A percentile compares a stretch with the other conserved stretches of the same genome.
These are phyloP conservation scores for Apteryx mantelli DNA, from an alignment of 2,113 vertebrate genomes.

Conservation along the genomic window DNA sequence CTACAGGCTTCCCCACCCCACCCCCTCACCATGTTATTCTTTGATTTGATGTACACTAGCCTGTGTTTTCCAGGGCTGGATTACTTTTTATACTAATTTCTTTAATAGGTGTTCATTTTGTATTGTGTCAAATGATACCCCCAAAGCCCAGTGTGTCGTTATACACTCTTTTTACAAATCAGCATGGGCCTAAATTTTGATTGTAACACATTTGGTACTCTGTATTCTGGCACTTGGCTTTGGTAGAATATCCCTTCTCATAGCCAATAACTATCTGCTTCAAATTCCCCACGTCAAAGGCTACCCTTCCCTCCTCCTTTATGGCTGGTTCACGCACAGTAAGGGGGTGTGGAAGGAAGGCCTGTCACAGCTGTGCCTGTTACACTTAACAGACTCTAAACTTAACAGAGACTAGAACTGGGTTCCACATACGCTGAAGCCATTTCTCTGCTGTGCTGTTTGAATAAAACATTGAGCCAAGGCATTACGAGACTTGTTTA, in stretches of 20 bases:
- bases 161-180: background rate
- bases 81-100: background rate
- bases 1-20: background rate
- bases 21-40: background rate
- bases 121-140: background rate
- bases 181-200: background rate
- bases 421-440: background rate
- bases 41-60: background rate
- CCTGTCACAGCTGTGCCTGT: background rate
- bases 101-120: background rate
- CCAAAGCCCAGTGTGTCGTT: background rate
- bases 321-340: background rate
- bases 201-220: background rate
- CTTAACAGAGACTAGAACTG: background rate
- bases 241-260: background rate
- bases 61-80: background rate
- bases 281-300: background rate
- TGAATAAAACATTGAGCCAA: background rate
- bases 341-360: background rate
- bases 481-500: background rate
- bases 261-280: background rate
- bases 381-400: background rate
- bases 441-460: background rate
- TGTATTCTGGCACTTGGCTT: background rate
- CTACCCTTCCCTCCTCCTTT: background rate